Evolutionary conservation across 2,888 invertebrate species (phyloP), one percentile per base, ranked within the genome.

Genomic region (Drosophila lacicola): DNA sequence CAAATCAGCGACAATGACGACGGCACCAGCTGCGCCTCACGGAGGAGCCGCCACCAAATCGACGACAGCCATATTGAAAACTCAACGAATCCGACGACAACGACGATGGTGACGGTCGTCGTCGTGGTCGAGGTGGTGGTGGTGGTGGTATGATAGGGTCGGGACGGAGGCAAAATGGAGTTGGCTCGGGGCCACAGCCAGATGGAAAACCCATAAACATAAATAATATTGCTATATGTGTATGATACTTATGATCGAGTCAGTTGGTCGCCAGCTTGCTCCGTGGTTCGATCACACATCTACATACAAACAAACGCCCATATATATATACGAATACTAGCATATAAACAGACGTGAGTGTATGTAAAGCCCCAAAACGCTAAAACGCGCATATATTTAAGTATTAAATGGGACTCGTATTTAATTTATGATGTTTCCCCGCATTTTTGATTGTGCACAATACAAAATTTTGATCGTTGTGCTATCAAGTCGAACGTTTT

Each of bases 31-130:
- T 82, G 82, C 61, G 79, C 8, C 51, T 29, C 41, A 17, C 33
- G 17, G 37, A 41, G 81, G 67, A 71, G 75, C 47, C 55, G 57
- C 45, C 57, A 42, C 64, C 69, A 57, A 61, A 78, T 71, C 82
- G 88, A 85, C 82, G 82, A 83, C 88, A 82, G 88, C 88, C 88
- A 83, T 83, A 80, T 82, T 83, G 82, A 82, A 81, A 72, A 75
- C 63, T 46, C 25, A 44, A 39, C 53, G 53, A 29, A 19, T 8
- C 39, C 37, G 57, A n/a, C 17, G 45, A 17, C 25, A 14, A 34
- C 47, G 47, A 13, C 17, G n/a, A 42, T 2, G 13, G 39, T 21
- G 62, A 10, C 13, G 42, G n/a, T 13, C 33, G 17, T 49, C 39
- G n/a, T 5, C 41, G 53, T 37, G 37, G 33, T 29, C 2, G 0